Conservation (phyloP, 2,113 vertebrate genomes). For the Cottus gobio region DNA sequence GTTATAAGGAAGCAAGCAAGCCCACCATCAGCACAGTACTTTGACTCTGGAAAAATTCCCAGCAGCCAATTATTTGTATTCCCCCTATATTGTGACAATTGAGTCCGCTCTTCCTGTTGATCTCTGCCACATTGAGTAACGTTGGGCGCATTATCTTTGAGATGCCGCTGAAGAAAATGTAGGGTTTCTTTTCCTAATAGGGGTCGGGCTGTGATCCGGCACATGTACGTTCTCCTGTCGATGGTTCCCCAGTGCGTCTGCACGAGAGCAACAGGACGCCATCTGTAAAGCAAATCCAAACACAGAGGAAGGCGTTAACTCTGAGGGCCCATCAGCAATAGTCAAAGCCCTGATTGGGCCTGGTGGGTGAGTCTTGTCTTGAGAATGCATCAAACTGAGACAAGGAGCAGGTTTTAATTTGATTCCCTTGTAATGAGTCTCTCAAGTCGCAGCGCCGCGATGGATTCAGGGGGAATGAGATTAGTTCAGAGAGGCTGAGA, state of each 20-base stretch:
- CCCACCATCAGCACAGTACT: neutral
- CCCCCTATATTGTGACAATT: neutral
- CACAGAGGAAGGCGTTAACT: constrained; percentile 54
- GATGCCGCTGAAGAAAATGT: neutral
- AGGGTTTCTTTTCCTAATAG: neutral
- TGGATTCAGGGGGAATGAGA: constrained; percentile 68
- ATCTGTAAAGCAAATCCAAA: constrained; percentile 43
- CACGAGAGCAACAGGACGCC: no score
- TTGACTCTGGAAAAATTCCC: neutral
- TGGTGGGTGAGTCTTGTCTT: constrained; percentile 60
- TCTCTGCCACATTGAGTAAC: neutral
- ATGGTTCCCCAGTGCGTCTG: no score
- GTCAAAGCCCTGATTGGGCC: constrained; percentile 51
- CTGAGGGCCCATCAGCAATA: constrained; percentile 47
- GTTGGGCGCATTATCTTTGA: neutral
- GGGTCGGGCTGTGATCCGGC: neutral
- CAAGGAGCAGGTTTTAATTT: constrained; percentile 75
- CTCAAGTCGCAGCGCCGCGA: constrained; percentile 57
- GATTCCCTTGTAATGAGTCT: constrained; percentile 76
- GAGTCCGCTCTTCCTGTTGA: neutral
- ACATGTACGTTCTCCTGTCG: neutral
- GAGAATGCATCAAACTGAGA: constrained; percentile 72
- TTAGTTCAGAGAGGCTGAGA: constrained; percentile 60
- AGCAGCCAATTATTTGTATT: neutral
- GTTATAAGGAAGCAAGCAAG: neutral